These are phyloP conservation scores for Philopotamus ludificatus DNA, from an alignment of 1,140 invertebrate genomes.

Conservation along the genomic window DNA sequence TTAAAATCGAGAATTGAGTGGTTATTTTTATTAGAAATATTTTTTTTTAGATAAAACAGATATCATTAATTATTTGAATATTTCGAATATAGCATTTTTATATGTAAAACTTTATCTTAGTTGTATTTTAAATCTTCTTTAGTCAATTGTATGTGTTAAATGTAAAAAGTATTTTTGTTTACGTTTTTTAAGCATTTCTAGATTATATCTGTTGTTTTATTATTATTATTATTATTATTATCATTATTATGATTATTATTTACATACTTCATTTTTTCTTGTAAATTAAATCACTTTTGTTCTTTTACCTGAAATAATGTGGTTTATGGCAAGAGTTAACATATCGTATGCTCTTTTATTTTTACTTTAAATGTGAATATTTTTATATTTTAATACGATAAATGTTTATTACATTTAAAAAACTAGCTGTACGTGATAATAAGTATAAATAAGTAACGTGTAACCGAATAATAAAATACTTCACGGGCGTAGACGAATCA, in stretches of 20 bases:
- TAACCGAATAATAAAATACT: conserved; percentile 12
- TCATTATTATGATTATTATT: too few species aligned
- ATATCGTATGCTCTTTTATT: conserved; percentile 1
- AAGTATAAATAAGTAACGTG: conserved; percentile 28
- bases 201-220: conserved; percentile 38
- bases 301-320: too few species aligned
- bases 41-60: too few species aligned
- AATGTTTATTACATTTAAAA: neutral
- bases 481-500: conserved; percentile 5
- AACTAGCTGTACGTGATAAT: conserved; percentile 40
- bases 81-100: conserved; percentile 11
- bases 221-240: too few species aligned
- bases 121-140: conserved; percentile 25
- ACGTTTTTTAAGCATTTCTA: conserved; percentile 40
- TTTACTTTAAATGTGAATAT: neutral
- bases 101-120: conserved; percentile 3
- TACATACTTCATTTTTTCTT: too few species aligned
- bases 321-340: too few species aligned
- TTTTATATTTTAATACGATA: too few species aligned
- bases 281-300: conserved; percentile 13
- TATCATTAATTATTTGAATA: neutral
- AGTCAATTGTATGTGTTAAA: conserved; percentile 40
- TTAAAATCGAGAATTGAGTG: too few species aligned
- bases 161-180: conserved; percentile 39
- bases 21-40: too few species aligned